These are phyloP conservation scores for Lepus townsendii DNA, from an alignment of 2,797 vertebrate species.

Conservation along the genomic window DNA sequence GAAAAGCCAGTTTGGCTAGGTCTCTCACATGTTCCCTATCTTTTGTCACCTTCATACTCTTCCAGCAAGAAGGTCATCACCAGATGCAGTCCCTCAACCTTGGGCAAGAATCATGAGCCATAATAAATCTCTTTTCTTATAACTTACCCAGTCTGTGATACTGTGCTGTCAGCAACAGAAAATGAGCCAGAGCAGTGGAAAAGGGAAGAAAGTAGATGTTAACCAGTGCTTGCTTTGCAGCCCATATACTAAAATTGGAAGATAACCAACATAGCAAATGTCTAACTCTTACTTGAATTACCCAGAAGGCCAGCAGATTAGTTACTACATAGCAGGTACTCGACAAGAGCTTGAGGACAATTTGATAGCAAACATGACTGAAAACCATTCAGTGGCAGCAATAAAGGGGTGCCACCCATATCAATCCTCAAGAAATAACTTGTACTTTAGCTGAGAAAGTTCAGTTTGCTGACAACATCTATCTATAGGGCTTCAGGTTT, in stretches of 20 bases:
- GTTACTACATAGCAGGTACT: neutral
- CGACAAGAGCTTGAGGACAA: neutral
- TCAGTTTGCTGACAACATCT: neutral
- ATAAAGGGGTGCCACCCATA: neutral
- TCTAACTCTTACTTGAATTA: neutral
- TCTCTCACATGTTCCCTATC: neutral
- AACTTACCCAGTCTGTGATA: neutral
- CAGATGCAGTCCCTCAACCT: neutral
- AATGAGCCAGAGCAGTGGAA: neutral
- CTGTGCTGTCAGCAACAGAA: neutral
- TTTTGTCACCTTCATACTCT: neutral
- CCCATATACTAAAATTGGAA: neutral
- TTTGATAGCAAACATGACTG: constrained; percentile 24
- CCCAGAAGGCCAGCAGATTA: neutral
- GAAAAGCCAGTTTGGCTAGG: neutral
- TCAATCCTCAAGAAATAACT: constrained; percentile 48
- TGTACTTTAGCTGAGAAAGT: neutral
- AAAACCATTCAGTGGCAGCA: constrained; percentile 21
- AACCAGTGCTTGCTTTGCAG: too few relatives aligned
- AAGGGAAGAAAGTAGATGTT: neutral
- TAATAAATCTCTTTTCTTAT: neutral
- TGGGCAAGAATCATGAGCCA: neutral
- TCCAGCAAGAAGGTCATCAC: neutral
- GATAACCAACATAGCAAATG: neutral
- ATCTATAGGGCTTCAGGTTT: neutral